Conservation (phyloP, 2,888 invertebrate genomes). For the Diaprepes abbreviatus region DNA sequence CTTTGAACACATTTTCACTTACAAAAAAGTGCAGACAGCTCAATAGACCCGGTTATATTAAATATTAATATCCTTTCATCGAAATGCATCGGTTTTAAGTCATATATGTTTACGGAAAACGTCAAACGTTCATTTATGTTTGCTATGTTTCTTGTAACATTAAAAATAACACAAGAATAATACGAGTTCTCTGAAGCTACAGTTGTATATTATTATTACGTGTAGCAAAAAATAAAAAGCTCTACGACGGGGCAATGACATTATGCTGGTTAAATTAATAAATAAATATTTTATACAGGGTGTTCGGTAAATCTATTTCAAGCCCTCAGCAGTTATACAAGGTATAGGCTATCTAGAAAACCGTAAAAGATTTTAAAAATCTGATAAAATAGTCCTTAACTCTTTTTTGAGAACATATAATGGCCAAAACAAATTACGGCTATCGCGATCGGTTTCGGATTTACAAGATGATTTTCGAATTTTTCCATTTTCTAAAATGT, state of each 20-base stretch:
- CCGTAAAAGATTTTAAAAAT: no score
- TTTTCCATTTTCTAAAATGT: no score
- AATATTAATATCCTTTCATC: conserved; percentile 7
- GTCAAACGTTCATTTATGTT: conserved; percentile 21
- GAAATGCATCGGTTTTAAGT: conserved; percentile 8
- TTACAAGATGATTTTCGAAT: no score
- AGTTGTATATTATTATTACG: conserved; percentile 15
- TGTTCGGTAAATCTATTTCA: no score
- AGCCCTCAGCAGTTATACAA: no score
- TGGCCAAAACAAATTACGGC: no score
- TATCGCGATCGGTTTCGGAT: no score
- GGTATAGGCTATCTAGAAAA: no score
- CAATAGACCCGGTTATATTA: not conserved
- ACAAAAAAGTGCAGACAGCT: conserved; percentile 5
- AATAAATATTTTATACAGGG: no score
- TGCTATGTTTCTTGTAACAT: conserved; percentile 12
- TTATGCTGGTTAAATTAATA: not conserved
- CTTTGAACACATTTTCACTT: no score
- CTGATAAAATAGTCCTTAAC: no score
- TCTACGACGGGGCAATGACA: not conserved
- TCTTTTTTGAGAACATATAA: no score
- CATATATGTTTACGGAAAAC: conserved; percentile 32
- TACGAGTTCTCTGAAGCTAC: conserved; percentile 30
- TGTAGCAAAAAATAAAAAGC: conserved; percentile 15
- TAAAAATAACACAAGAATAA: conserved; percentile 29